Conservation (phyloP, 37 sponge, comb jelly and placozoan genomes). For the Bolinopsis microptera region DNA sequence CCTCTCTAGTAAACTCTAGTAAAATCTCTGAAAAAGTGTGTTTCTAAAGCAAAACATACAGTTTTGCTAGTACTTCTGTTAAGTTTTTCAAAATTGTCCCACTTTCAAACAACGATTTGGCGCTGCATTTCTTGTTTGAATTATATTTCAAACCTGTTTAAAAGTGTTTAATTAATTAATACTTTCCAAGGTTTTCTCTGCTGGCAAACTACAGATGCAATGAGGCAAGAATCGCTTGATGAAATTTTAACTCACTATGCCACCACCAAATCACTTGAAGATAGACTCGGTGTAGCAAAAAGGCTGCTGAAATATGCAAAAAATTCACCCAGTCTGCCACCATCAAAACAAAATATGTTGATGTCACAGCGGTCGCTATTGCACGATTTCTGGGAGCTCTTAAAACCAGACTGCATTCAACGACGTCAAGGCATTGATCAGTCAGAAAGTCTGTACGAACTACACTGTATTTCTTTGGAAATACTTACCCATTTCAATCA, state of each 20-base stretch:
- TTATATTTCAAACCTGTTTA: too few relatives aligned
- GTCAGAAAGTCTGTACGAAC: not conserved
- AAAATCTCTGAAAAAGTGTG: too few relatives aligned
- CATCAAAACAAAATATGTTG: not conserved
- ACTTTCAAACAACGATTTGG: too few relatives aligned
- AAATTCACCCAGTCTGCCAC: not conserved
- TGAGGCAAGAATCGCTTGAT: not conserved
- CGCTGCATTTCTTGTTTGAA: too few relatives aligned
- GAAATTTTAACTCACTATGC: not conserved
- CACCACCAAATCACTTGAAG: not conserved
- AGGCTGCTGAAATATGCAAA: not conserved
- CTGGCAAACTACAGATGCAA: too few relatives aligned
- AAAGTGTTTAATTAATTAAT: too few relatives aligned
- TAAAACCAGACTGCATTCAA: constrained; percentile 27
- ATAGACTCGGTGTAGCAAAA: not conserved
- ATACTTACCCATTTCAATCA: not conserved
- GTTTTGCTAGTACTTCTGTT: too few relatives aligned
- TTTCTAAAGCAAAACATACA: too few relatives aligned
- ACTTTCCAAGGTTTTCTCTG: too few relatives aligned
- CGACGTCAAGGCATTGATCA: constrained; percentile 5
- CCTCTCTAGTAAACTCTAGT: too few relatives aligned
- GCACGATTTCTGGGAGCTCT: not conserved
- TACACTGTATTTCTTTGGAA: not conserved
- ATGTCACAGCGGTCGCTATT: not conserved
- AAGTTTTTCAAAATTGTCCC: too few relatives aligned